Evolutionary conservation across 2,888 invertebrate species (phyloP).

Genomic region (Parochlus steinenii): DNA sequence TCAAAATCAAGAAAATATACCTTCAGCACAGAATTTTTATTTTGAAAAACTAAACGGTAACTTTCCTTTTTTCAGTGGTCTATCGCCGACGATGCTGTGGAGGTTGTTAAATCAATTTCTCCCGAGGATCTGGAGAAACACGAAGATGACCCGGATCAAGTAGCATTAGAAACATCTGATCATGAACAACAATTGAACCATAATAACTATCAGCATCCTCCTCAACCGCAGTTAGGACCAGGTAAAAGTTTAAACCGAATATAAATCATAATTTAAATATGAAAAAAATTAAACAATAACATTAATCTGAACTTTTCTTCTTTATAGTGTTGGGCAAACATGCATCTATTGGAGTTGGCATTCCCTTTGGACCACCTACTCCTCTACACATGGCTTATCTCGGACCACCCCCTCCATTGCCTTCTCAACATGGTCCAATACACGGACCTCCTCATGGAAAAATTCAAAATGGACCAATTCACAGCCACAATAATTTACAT

Average conservation of each 20-base stretch:
- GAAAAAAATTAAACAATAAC: background rate
- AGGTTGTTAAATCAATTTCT: constrained; percentile 44
- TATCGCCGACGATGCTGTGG: constrained; percentile 41
- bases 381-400: constrained; percentile 46
- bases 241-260: constrained; percentile 20
- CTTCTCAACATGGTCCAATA: constrained; percentile 25
- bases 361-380: constrained; percentile 37
- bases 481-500: no score
- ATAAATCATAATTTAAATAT: constrained; percentile 10
- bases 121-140: constrained; percentile 34
- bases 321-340: constrained; percentile 35
- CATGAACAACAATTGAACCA: constrained; percentile 32
- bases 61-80: constrained; percentile 20
- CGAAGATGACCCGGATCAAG: constrained; percentile 48
- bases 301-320: constrained; percentile 23
- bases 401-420: constrained; percentile 53
- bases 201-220: constrained; percentile 34
- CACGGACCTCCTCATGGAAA: constrained; percentile 23
- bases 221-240: constrained; percentile 19
- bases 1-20: background rate
- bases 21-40: background rate
- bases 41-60: background rate
- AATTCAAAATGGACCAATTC: constrained; percentile 26
- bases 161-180: constrained; percentile 54
- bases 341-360: constrained; percentile 22